A percentile compares a stretch with the other conserved stretches of the same genome.
phyloP scores from a whole-genome alignment of 2,888 invertebrate genomes.

The Timandra comae region DNA sequence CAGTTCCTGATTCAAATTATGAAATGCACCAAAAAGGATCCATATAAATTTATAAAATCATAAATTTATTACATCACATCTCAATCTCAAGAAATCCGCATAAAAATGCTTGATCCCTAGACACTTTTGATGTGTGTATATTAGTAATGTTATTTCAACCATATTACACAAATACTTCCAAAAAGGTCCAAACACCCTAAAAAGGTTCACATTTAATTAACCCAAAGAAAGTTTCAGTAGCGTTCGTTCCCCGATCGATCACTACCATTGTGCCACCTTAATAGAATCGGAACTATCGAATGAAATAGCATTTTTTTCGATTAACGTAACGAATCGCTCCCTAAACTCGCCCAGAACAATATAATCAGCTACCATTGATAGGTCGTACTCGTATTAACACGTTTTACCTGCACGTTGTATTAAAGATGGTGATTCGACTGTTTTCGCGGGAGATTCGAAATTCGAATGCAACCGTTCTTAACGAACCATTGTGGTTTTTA shows the following conservation, averaged over 20 bases:
- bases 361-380: slow-evolving; percentile 71
- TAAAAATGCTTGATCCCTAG: too few relatives aligned
- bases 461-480: slow-evolving; percentile 48
- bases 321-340: slow-evolving; percentile 67
- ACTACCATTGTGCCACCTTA: slow-evolving; percentile 48
- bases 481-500: slow-evolving; percentile 71
- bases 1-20: too few relatives aligned
- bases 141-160: too few relatives aligned
- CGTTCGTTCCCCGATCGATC: slow-evolving; percentile 43
- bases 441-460: slow-evolving; percentile 35
- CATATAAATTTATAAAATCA: too few relatives aligned
- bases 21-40: too few relatives aligned
- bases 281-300: slow-evolving; percentile 56
- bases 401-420: slow-evolving; percentile 48
- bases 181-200: slow-evolving; percentile 5
- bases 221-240: slow-evolving; percentile 40
- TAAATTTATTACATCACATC: too few relatives aligned
- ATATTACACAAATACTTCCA: too few relatives aligned
- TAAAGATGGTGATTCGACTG: slow-evolving; percentile 69
- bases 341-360: slow-evolving; percentile 65
- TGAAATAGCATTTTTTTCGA: slow-evolving; percentile 68
- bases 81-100: too few relatives aligned
- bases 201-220: slow-evolving; percentile 45
- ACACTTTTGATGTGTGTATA: too few relatives aligned
- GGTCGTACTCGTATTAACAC: slow-evolving; percentile 31